Percentiles rank a stretch among this genome's conserved stretches.
phyloP scores from a whole-genome alignment of 2,113 vertebrate genomes.

The Columba janthina region DNA sequence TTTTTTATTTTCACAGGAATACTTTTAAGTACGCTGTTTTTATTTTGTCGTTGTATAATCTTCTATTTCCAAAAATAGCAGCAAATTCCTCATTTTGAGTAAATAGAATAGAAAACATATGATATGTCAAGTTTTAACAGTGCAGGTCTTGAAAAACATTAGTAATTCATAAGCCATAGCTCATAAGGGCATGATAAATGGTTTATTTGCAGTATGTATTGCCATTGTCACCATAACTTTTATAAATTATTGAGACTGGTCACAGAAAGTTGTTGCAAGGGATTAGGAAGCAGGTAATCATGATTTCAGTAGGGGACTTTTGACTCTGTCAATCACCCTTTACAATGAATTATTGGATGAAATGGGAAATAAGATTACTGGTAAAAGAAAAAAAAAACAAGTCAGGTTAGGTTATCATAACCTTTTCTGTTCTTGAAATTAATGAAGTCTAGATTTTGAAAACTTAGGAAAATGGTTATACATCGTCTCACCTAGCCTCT shows the following conservation, averaged over 20 bases:
- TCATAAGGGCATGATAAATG: not conserved
- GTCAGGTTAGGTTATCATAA: not conserved
- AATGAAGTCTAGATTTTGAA: not conserved
- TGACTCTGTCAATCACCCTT: not conserved
- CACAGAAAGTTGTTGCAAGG: not conserved
- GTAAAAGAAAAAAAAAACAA: not conserved
- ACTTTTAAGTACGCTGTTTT: not conserved
- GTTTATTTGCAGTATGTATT: not conserved
- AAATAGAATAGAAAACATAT: not conserved
- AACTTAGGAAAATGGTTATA: not conserved
- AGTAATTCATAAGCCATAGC: not conserved
- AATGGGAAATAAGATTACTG: not conserved
- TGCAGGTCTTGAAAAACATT: not conserved
- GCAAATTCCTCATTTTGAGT: not conserved
- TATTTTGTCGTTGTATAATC: not conserved
- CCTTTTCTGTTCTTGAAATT: not conserved
- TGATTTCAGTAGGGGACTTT: not conserved
- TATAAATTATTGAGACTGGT: not conserved
- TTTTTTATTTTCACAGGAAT: not conserved
- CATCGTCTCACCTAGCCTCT: not conserved
- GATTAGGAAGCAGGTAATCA: not conserved
- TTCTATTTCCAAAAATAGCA: not conserved
- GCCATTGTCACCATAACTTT: not conserved
- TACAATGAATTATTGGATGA: not conserved
- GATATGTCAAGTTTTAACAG: not conserved